Evolutionary conservation across 2,888 invertebrate species (phyloP), one percentile per base, ranked within the genome.

Genomic region (Lithophane semibrunnea): DNA sequence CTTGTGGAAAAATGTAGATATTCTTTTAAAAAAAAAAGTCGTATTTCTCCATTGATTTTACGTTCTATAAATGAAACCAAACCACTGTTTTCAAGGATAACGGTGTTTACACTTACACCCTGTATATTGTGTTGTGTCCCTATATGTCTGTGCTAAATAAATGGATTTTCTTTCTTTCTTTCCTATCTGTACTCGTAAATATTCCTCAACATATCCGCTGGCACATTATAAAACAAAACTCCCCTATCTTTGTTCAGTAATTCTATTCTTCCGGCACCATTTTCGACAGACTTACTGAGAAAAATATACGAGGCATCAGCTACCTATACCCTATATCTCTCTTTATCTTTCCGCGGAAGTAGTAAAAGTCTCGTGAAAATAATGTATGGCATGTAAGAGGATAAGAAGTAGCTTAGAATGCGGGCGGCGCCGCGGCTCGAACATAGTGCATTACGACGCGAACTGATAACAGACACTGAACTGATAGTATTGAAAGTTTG

Each of bases 361-460:
- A 66, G 86, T 84, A 88, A 86, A 88, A 86, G 80, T 86, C 79
- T 18, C 18, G 67, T 63, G 78, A 75, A 79, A 80, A 86, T 86
- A 86, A 87, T 84, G 84, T 77, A 82, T 81, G 73, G 80, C 61
- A 29, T 83, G 83, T 74, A 24, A 54, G 49, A 60, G 73, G 86
- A 86, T 86, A 83, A 79, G 65, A 29, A 60, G 54, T 1, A 56
- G 82, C 78, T 84, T 73, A 82, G 73, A 74, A 82, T 67, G 56
- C 82, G 86, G 68, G 82, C 65, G 60, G 71, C 65, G 72, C 72
- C 60, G 69, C 65, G 74, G 42, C 49, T 44, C 52, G 70, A 63
- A 68, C 75, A 63, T 83, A 78, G 79, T 79, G 86, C 83, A 83
- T 64, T 77, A 82, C 82, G 52, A 47, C 56, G 54, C 24, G 42